Evolutionary conservation across 2,888 invertebrate genomes (phyloP), one percentile per base, ranked within the genome.

Genomic region (Diadegma fenestrale): DNA sequence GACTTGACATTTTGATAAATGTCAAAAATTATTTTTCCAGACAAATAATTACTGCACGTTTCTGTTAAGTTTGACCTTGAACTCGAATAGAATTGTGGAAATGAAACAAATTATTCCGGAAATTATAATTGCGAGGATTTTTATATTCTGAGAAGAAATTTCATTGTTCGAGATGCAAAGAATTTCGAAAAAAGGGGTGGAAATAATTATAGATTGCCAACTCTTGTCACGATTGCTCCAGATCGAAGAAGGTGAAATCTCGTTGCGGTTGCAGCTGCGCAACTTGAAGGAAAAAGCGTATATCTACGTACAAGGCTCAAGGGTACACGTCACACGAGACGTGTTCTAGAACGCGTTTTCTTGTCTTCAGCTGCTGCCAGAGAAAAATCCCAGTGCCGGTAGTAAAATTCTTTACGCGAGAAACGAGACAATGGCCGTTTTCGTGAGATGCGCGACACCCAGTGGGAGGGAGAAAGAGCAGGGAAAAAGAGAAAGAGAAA

Each of bases 401-500:
- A 80, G 85, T 86, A 86, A 86, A 86, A 86, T 86, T 82, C 86
- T 87, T 81, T 87, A 84, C 79, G 80, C 81, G 71, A 81, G 79
- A 69, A 81, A 85, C 84, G 84, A 85, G 84, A 75, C 80, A 86
- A 83, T 71, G 82, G 86, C 80, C 76, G 84, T 71, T 84, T 80
- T 86, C 71, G 78, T 72, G 79, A 86, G 86, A 87, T 30, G 30
- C 82, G 84, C 80, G 75, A 82, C 76, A 77, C 85, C 77, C 68
- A 72, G 78, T n/a, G 75, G 41, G 30, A 80, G 66, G n/a, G 72
- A 58, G 48, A 63, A 30, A 72, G 63, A 72, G 66, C 48, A 37
- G 26, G 41, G 19, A 51, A 26, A 37, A 26, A 19, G 30, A 45
- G 22, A 41, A 30, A 68, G 26, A 51, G 73, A 41, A 54, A 37